Evolutionary conservation across 1,140 invertebrate genomes (phyloP).

Genomic region (Coptotermes formosanus): DNA sequence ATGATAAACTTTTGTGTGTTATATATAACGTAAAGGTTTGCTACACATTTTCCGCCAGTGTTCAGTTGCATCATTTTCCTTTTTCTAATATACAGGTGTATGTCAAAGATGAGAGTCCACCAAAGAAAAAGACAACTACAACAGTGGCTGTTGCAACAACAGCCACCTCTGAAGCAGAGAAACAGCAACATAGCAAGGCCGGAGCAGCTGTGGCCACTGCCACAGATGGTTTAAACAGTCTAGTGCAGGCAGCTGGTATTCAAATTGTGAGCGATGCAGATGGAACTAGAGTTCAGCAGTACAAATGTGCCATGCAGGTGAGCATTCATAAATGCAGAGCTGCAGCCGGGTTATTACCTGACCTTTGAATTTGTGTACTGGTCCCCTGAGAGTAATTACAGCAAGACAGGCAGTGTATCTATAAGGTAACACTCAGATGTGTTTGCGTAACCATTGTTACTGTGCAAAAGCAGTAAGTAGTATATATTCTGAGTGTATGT

Average conservation of each 20-base stretch:
- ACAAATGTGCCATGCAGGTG: constrained; percentile 56
- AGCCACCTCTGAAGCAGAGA: constrained; percentile 38
- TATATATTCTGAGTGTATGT: too few relatives aligned
- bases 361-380: too few relatives aligned
- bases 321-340: constrained; percentile 19
- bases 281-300: constrained; percentile 49
- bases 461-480: too few relatives aligned
- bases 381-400: too few relatives aligned
- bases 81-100: constrained; percentile 44
- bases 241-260: constrained; percentile 53
- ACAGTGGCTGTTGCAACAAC: constrained; percentile 35
- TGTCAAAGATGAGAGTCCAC: constrained; percentile 55
- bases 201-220: constrained; percentile 28
- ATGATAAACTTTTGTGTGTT: too few relatives aligned
- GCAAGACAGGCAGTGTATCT: too few relatives aligned
- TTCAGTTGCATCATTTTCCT: background rate
- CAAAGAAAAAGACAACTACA: constrained; percentile 36
- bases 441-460: too few relatives aligned
- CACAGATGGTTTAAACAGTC: constrained; percentile 49
- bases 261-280: constrained; percentile 54
- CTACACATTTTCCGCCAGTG: too few relatives aligned
- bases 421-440: too few relatives aligned
- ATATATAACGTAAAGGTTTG: too few relatives aligned
- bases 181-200: constrained; percentile 39
- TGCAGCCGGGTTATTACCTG: too few relatives aligned